Evolutionary conservation across 37 sponge, comb jelly and placozoan species (phyloP), one percentile per base, ranked within the genome.

Genomic region (Lycopodina hypogea): DNA sequence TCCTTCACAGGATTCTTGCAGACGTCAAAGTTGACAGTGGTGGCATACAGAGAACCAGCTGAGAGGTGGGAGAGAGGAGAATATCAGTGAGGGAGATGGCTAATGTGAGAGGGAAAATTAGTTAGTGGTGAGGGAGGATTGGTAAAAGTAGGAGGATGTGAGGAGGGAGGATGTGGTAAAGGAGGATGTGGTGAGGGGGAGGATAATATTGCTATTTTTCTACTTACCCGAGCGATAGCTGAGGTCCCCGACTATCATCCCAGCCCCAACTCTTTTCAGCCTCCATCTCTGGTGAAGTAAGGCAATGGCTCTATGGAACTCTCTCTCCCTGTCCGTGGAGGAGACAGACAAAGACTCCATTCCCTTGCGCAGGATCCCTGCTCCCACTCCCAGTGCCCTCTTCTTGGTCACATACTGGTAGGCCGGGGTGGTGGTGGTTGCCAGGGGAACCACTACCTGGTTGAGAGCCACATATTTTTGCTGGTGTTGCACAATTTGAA

Each of bases 341-440:
- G 52, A 40, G 26, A 68, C 52, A 15, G 60, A 57, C 32, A 90
- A 78, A 39, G 86, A 42, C 22, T 62, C 35, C 11, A 83, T 77
- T 41, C 90, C 90, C 18, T 42, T 35, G 42, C 58, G 76, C 0
- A 90, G 61, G 18, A 90, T 90, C 1, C 48, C 69, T 70, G 87
- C 90, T 26, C 86, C 90, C n/a, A 69, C 61, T 37, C 58, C 74
- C 41, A 90, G 74, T 26, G 90, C 86, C 83, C 81, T 90, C 68
- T 90, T 90, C 75, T 85, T 90, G 69, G 58, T 78, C 0, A 81
- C 19, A 23, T 82, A 76, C 51, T 90, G 90, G 56, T 78, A 82
- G 22, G 79, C 64, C 3, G 78, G 79, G 19, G 71, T 32, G 50
- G 79, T 18, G 36, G 51, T 56, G 21, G 65, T 22, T 17, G 78